Evolutionary conservation across 2,888 invertebrate species (phyloP).

Genomic region (Crossocerus cetratus): DNA sequence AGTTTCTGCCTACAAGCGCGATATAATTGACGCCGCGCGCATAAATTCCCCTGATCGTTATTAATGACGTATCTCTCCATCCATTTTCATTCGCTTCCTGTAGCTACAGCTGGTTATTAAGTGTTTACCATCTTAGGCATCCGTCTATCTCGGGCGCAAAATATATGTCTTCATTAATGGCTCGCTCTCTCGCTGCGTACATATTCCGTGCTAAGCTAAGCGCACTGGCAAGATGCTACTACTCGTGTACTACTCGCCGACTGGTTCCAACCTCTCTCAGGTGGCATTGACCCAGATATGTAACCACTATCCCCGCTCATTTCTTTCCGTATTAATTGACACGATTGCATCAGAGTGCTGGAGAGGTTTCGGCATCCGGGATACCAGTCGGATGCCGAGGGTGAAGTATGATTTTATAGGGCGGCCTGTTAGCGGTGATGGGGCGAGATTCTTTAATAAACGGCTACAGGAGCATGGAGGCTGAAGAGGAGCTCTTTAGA

Average conservation of each 20-base stretch:
- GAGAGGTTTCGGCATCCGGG: too few species aligned
- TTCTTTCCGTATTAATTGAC: conserved; percentile 13
- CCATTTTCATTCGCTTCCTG: conserved; percentile 48
- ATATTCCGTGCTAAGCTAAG: neutral
- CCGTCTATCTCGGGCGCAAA: conserved; percentile 33
- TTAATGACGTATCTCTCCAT: conserved; percentile 51
- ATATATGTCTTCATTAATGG: conserved; percentile 49
- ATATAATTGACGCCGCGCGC: conserved; percentile 49
- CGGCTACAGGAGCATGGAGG: neutral
- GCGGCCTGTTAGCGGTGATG: neutral
- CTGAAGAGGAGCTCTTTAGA: conserved; percentile 33
- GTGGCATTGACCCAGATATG: conserved; percentile 22
- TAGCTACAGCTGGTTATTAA: conserved; percentile 48
- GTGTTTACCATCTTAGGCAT: conserved; percentile 52
- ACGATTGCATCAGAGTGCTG: too few species aligned
- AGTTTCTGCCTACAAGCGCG: conserved; percentile 47
- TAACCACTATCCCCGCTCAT: neutral
- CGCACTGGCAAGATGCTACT: too few species aligned
- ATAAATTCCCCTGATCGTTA: conserved; percentile 49
- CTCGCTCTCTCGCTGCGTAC: neutral
- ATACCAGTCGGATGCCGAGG: too few species aligned
- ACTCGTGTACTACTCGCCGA: too few species aligned
- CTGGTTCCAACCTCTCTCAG: too few species aligned
- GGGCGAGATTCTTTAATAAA: neutral
- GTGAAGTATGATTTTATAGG: neutral